Conservation (phyloP, 1,140 invertebrate genomes). For the Drosophila navojoa region DNA sequence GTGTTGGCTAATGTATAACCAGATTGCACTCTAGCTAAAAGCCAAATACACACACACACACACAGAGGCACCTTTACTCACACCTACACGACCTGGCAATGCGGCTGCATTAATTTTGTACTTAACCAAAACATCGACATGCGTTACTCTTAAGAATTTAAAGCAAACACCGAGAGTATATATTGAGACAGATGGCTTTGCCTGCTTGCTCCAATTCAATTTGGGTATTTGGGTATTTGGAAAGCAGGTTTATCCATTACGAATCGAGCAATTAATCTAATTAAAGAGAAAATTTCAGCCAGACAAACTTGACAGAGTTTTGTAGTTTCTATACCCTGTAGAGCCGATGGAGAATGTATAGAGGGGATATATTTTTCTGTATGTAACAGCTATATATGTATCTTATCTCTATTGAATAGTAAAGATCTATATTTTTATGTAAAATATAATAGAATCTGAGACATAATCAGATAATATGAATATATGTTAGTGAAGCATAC, state of each 20-base stretch:
- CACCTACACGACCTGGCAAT: background rate
- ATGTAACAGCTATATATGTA: too few species aligned
- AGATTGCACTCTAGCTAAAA: constrained; percentile 17
- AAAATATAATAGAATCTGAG: too few species aligned
- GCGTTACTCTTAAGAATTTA: constrained; percentile 10
- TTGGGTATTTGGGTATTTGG: constrained; percentile 1
- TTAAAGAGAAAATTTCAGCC: constrained; percentile 15
- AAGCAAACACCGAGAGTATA: background rate
- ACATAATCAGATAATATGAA: too few species aligned
- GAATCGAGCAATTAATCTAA: constrained; percentile 11
- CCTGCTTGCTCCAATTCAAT: constrained; percentile 9
- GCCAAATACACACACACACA: background rate
- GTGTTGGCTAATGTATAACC: background rate
- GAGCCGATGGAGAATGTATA: too few species aligned
- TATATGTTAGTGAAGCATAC: too few species aligned
- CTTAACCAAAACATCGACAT: constrained; percentile 16
- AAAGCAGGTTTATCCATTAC: constrained; percentile 8
- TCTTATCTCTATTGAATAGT: too few species aligned
- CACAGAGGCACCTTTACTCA: too few species aligned
- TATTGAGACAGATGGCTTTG: background rate
- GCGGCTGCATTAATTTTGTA: constrained; percentile 29
- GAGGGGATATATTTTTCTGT: too few species aligned
- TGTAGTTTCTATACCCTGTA: background rate
- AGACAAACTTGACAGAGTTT: constrained; percentile 9
- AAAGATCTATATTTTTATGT: too few species aligned